Evolutionary conservation across 2,888 invertebrate genomes (phyloP).

Genomic region (Apamea anceps): DNA sequence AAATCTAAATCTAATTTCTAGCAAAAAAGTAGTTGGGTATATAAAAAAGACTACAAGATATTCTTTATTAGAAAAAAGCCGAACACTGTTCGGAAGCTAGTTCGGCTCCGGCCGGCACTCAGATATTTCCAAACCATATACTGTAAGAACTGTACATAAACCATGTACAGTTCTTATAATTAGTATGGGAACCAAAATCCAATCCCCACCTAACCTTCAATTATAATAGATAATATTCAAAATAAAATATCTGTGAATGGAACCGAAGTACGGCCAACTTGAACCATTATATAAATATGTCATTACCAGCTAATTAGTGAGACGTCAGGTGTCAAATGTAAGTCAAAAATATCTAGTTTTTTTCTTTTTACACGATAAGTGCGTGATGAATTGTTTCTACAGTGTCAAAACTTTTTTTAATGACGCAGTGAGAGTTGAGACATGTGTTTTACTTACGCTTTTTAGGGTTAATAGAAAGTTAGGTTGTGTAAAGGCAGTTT

Average conservation of each 20-base stretch:
- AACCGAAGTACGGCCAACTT: slow-evolving; percentile 11
- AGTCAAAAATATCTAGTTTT: slow-evolving; percentile 55
- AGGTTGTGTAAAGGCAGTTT: slow-evolving; percentile 1
- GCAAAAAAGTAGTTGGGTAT: no score
- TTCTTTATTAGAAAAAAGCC: background rate
- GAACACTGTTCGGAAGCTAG: background rate
- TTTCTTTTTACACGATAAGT: slow-evolving; percentile 43
- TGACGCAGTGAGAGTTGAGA: slow-evolving; percentile 32
- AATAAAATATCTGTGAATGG: background rate
- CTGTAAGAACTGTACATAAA: background rate
- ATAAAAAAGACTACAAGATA: background rate
- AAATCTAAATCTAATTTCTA: no score
- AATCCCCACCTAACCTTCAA: background rate
- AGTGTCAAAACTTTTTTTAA: slow-evolving; percentile 46
- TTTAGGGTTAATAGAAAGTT: slow-evolving; percentile 31
- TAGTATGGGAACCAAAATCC: background rate
- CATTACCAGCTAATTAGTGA: slow-evolving; percentile 62
- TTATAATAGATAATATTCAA: background rate
- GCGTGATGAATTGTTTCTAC: slow-evolving; percentile 54
- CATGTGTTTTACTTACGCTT: slow-evolving; percentile 34
- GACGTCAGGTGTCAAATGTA: slow-evolving; percentile 55
- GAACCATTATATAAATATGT: slow-evolving; percentile 49
- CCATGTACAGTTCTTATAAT: background rate
- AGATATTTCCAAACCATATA: background rate
- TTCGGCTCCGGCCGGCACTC: no score